Conservation (phyloP, 2,113 vertebrate species). For the Sterna hirundo region DNA sequence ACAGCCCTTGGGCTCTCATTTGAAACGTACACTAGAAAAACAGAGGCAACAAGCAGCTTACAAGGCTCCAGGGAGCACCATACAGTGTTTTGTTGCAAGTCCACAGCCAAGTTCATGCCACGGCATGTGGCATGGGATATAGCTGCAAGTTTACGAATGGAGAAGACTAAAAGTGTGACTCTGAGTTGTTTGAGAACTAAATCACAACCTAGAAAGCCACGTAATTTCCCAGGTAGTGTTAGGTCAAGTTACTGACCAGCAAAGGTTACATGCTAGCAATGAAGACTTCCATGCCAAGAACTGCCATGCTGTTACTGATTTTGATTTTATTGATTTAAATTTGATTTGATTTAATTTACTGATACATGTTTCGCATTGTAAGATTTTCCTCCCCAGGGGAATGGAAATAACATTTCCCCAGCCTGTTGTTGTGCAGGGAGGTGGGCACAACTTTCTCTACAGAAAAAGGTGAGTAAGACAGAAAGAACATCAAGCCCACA, state of each 20-base stretch:
- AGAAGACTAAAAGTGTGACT: neutral
- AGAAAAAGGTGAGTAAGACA: neutral
- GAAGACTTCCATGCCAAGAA: neutral
- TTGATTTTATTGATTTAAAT: no score
- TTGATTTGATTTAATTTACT: neutral
- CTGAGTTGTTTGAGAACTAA: neutral
- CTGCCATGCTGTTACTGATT: neutral
- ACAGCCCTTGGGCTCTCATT: neutral
- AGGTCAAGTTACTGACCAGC: neutral
- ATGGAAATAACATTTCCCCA: neutral
- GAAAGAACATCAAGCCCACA: neutral
- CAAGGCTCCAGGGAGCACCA: neutral
- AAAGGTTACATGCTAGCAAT: neutral
- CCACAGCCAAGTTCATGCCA: neutral
- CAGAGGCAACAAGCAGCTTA: neutral
- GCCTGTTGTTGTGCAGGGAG: neutral
- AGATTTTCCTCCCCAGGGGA: neutral
- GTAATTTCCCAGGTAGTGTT: neutral
- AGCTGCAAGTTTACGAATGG: neutral
- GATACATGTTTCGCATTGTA: neutral
- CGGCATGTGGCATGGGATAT: neutral
- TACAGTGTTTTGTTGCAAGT: neutral
- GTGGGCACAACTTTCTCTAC: neutral
- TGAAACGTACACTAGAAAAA: neutral
- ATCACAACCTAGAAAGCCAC: neutral